Base-by-base conservation (phyloP, 2,888 invertebrate genomes). In the Lamproptera curius region DNA sequence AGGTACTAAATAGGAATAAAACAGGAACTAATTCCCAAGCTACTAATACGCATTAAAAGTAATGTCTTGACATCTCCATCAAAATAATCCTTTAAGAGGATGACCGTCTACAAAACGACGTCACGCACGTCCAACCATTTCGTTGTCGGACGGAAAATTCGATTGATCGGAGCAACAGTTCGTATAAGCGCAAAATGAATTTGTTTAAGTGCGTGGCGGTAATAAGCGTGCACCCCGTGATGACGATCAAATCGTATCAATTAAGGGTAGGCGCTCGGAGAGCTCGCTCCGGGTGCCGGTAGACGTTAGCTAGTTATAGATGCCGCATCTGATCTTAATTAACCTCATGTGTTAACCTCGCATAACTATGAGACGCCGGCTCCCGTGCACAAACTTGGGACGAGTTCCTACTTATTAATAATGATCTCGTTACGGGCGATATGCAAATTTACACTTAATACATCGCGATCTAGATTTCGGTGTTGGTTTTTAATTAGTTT, bases 271-370 rank as follows among this genome's bases (percentile, higher is more conserved):
- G 75, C 68, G 70, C 70, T 75, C 72, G 53, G 70, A 67, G 70
- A 78, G 74, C 70, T 75, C 68, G 58, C 57, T 59, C 55, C 58
- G 69, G 70, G 74, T 71, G 76, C 73, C 68, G 72, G 69, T 58
- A 62, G 70, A 41, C 56, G 64, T 72, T 76, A 74, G 70, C 74
- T 77, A 76, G 82, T 81, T 80, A 79, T 71, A 74, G 77, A 73
- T 75, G 69, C 63, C 76, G 74, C 71, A 67, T 73, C 74, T 73
- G 78, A 81, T 83, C 82, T 84, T 84, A 84, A 85, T 86, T 84
- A 85, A 85, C 84, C 84, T 79, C 78, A 78, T 78, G 77, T 80
- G 81, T 81, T 80, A 80, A 81, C 76, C 79, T 71, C 75, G 73
- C 77, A 71, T 74, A 73, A 74, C 76, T 76, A 72, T 69, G 75